Evolutionary conservation across 2,888 invertebrate species (phyloP), one percentile per base, ranked within the genome.

Genomic region (Tachina fera): DNA sequence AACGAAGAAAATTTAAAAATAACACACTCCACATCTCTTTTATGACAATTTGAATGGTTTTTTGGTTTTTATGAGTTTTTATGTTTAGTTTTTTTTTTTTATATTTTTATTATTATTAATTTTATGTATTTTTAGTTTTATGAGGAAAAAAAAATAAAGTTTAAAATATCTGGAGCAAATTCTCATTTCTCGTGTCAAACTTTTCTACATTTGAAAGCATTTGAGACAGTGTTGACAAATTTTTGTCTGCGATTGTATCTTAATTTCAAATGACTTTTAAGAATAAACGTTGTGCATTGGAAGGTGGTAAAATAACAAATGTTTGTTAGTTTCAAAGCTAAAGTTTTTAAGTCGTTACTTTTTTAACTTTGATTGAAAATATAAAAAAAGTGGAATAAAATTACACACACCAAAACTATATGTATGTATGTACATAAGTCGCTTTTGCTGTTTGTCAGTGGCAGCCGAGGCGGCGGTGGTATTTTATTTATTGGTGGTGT

Each of bases 301-400:
- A 19, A 76, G 86, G 61, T 83, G 68, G 83, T 53, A 47, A 80
- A 67, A 51, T 53, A 72, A 61, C 71, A 79, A 86, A 76, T 86
- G 86, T 83, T 86, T 71, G 61, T 74, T 63, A 67, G 49, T 76
- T 83, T 83, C 67, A 10, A 80, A 84, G 71, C 65, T 67, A 60
- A 71, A 65, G 72, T 80, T 80, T 80, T 72, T 45, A 74, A 85
- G 65, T 81, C 63, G 81, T 81, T 81, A 81, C 67, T 76, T 72
- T 77, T 84, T 63, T 84, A 78, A 83, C 76, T 80, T 80, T 80
- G 79, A 80, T 86, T 71, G 41, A 45, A 72, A 72, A 56, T 49
- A 22, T 13, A 19, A 45, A 47, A 47, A 60, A 49, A 60, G n/a
- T 60, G 60, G 49, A 49, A 45, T 58, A 60, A 41, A 85, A 67